These are phyloP conservation scores for Equus przewalskii DNA, from an alignment of 2,113 vertebrate genomes.

Conservation along the genomic window DNA sequence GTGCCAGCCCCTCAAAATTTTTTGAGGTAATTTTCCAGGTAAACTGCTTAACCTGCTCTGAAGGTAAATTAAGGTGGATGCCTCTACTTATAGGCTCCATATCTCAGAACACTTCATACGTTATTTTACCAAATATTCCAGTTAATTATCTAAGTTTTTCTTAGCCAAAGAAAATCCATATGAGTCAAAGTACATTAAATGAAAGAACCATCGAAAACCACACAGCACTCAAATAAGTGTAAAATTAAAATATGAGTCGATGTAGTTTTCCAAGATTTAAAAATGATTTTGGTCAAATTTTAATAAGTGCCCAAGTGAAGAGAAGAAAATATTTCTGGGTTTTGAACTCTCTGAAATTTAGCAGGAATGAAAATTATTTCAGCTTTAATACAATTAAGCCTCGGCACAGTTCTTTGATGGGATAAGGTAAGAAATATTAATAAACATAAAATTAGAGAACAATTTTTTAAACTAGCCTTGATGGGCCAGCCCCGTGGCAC, in stretches of 20 bases:
- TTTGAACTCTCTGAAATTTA: slow-evolving; percentile 30
- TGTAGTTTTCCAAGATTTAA: slow-evolving; percentile 24
- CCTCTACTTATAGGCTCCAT: neutral
- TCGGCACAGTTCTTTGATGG: slow-evolving; percentile 18
- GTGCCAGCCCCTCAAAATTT: neutral
- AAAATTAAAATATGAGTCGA: slow-evolving; percentile 12
- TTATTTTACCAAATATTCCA: slow-evolving; percentile 26
- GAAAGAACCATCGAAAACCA: neutral
- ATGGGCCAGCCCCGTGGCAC: neutral
- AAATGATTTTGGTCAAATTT: neutral
- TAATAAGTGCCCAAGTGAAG: neutral
- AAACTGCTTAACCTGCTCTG: neutral
- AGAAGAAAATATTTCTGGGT: neutral
- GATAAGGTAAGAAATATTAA: slow-evolving; percentile 43
- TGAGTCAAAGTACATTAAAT: neutral
- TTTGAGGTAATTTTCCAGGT: slow-evolving; percentile 3
- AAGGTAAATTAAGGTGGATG: neutral
- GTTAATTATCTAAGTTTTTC: neutral
- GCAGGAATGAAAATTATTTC: slow-evolving; percentile 26
- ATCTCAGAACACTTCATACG: neutral
- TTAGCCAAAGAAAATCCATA: neutral
- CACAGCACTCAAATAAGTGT: neutral
- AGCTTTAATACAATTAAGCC: neutral
- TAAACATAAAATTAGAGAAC: slow-evolving; percentile 30
- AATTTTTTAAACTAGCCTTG: neutral